phyloP scores from a whole-genome alignment of 35 echinoderm and acorn worm species.

The Heliocidaris erythrogramma region DNA sequence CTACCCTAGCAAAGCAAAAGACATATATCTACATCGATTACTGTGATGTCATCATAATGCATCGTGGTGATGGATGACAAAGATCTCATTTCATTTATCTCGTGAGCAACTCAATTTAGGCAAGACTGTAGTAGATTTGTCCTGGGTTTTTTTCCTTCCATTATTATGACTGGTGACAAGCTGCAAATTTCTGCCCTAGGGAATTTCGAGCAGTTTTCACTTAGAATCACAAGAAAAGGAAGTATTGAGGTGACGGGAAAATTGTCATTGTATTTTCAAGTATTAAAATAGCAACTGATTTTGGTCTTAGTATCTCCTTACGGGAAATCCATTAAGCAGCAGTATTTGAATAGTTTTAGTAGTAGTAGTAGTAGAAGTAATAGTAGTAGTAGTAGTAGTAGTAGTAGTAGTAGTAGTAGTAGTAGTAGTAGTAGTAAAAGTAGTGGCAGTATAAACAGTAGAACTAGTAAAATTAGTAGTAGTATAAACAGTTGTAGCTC shows the following conservation, averaged over 20 bases:
- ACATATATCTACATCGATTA: neutral
- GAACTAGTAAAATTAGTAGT: too few relatives aligned
- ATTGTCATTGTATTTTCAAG: neutral
- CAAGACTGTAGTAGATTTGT: neutral
- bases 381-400: too few relatives aligned
- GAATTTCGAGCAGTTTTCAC: too few relatives aligned
- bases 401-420: too few relatives aligned
- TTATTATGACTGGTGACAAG: neutral
- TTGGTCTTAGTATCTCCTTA: too few relatives aligned
- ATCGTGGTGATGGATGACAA: neutral
- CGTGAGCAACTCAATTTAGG: neutral
- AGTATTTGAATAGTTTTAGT: too few relatives aligned
- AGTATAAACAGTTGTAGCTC: too few relatives aligned
- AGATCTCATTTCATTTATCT: neutral
- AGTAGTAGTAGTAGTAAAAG: too few relatives aligned
- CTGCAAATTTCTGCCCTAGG: neutral
- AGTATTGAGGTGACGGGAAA: neutral
- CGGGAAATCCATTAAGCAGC: too few relatives aligned
- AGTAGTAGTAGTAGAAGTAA: too few relatives aligned
- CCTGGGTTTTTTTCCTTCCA: neutral
- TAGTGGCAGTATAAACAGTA: too few relatives aligned
- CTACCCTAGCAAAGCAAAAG: neutral
- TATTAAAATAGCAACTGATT: too few relatives aligned
- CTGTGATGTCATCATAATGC: constrained; percentile 10
- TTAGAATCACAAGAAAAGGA: neutral